Conservation (phyloP, 2,797 vertebrate species). For the Botia almorhae region DNA sequence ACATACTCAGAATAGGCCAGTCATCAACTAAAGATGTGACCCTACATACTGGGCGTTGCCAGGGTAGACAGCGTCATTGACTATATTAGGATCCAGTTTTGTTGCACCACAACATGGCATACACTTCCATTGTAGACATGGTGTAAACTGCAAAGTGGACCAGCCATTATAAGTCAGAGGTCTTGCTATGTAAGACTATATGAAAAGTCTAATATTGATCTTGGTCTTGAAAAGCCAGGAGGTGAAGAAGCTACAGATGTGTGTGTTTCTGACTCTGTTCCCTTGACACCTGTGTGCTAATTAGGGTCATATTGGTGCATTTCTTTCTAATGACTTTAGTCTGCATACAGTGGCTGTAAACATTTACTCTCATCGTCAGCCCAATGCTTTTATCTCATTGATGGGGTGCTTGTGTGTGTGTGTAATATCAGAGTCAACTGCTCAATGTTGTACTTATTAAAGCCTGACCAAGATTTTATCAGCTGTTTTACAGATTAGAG, state of each 20-base stretch:
- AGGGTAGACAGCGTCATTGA: neutral
- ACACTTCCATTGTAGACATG: no score
- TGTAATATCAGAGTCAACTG: neutral
- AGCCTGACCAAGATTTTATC: neutral
- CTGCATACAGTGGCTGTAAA: slow-evolving; percentile 44
- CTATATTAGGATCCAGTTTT: neutral
- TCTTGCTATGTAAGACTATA: neutral
- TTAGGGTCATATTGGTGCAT: slow-evolving; percentile 47
- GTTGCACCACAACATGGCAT: no score
- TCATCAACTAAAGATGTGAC: no score
- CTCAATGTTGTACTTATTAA: slow-evolving; percentile 17
- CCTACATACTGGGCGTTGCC: neutral
- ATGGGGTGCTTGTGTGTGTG: neutral
- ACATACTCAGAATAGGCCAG: no score
- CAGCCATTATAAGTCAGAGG: neutral
- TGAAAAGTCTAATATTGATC: neutral
- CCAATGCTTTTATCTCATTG: slow-evolving; percentile 35
- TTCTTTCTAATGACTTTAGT: slow-evolving; percentile 46
- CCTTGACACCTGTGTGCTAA: slow-evolving; percentile 52
- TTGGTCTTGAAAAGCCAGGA: neutral
- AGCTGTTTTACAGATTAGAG: slow-evolving; percentile 9
- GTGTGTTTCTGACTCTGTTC: slow-evolving; percentile 26
- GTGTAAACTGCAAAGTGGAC: neutral
- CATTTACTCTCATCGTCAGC: slow-evolving; percentile 49
- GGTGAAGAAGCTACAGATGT: neutral